Conservation (phyloP, 2,797 vertebrate genomes). For the Adrianichthys oophorus region DNA sequence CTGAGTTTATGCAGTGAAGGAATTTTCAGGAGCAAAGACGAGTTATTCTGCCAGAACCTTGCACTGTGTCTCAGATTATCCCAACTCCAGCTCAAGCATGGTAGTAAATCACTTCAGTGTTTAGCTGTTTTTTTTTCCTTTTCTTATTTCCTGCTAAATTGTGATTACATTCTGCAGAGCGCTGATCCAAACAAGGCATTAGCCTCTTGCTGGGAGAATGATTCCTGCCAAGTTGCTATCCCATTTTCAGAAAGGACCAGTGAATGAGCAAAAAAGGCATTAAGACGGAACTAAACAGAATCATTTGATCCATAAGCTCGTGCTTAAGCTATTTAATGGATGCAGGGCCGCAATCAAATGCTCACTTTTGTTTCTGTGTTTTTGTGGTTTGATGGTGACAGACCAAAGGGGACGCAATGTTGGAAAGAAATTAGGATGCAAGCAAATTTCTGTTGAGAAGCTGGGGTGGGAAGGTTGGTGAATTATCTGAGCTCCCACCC, state of each 20-base stretch:
- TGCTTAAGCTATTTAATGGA: slow-evolving; percentile 19
- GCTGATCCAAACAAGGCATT: slow-evolving; percentile 62
- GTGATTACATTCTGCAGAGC: slow-evolving; percentile 63
- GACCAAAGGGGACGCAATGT: slow-evolving; percentile 9
- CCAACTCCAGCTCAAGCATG: slow-evolving; percentile 16
- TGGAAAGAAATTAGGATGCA: not conserved
- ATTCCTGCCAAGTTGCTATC: slow-evolving; percentile 63
- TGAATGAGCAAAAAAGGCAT: slow-evolving; percentile 48
- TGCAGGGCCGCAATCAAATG: slow-evolving; percentile 16
- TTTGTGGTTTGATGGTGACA: slow-evolving; percentile 19
- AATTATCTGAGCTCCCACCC: slow-evolving; percentile 58
- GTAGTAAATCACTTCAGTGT: slow-evolving; percentile 43
- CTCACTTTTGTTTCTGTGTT: slow-evolving; percentile 19
- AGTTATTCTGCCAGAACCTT: slow-evolving; percentile 43
- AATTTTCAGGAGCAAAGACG: slow-evolving; percentile 49
- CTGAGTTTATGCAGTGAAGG: slow-evolving; percentile 40
- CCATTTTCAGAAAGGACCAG: slow-evolving; percentile 47
- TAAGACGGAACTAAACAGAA: slow-evolving; percentile 49
- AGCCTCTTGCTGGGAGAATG: slow-evolving; percentile 64
- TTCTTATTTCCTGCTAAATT: slow-evolving; percentile 57
- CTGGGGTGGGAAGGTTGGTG: not conserved
- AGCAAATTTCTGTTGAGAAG: slow-evolving; percentile 6
- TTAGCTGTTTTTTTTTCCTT: slow-evolving; percentile 46
- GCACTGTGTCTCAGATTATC: slow-evolving; percentile 51
- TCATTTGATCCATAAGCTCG: slow-evolving; percentile 32